Evolutionary conservation across 1,140 invertebrate genomes (phyloP).

Genomic region (Lordiphosa mommai): DNA sequence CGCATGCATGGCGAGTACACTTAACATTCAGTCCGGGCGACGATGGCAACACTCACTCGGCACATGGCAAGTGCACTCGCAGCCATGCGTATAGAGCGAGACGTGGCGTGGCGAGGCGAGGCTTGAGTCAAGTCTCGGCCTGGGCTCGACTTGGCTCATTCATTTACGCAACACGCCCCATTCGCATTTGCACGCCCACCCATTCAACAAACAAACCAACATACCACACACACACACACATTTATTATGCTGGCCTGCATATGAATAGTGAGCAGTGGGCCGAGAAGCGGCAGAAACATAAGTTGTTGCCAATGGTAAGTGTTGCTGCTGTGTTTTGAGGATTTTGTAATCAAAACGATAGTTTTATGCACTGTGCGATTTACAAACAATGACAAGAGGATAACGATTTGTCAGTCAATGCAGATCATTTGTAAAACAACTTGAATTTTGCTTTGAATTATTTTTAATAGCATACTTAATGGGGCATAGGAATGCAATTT

Average conservation of each 20-base stretch:
- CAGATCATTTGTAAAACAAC: neutral
- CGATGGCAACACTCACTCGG: conserved; percentile 6
- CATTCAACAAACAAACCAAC: conserved; percentile 44
- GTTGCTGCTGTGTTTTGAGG: neutral
- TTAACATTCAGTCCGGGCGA: conserved; percentile 43
- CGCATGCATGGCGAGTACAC: conserved; percentile 71
- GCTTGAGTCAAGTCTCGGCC: conserved; percentile 16
- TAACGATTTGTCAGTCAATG: conserved; percentile 3
- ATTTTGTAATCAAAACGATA: conserved; percentile 12
- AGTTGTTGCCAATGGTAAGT: conserved; percentile 38
- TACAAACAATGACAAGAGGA: neutral
- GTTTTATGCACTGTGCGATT: neutral
- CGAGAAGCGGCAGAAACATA: neutral
- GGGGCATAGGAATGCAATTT: neutral
- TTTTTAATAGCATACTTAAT: conserved; percentile 4
- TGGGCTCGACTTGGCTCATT: conserved; percentile 42
- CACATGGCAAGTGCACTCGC: conserved; percentile 53
- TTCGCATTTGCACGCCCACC: conserved; percentile 43
- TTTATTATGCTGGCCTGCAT: conserved; percentile 49
- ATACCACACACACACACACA: conserved; percentile 14
- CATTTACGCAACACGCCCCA: conserved; percentile 64
- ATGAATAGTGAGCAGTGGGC: conserved; percentile 59
- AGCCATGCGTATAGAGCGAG: conserved; percentile 46
- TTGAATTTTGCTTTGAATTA: neutral
- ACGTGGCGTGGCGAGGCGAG: neutral